Evolutionary conservation across 2,888 invertebrate species (phyloP).

Genomic region (Griposia aprilina): DNA sequence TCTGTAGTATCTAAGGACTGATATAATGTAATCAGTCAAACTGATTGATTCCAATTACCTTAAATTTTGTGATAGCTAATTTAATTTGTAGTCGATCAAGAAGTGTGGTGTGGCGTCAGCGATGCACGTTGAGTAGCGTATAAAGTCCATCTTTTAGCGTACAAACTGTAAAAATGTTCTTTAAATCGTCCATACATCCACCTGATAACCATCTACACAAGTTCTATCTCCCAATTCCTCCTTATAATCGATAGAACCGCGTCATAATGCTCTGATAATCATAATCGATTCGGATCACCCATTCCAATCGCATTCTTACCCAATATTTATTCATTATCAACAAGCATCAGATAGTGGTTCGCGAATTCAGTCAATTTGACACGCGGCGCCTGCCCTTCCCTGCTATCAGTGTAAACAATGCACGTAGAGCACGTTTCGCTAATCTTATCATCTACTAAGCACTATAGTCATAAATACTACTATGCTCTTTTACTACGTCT

Average conservation of each 20-base stretch:
- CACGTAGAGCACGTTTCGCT: conserved; percentile 41
- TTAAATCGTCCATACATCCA: neutral
- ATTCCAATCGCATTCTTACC: conserved; percentile 31
- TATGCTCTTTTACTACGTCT: conserved; percentile 30
- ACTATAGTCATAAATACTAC: conserved; percentile 31
- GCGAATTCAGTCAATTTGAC: conserved; percentile 7
- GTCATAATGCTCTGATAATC: conserved; percentile 40
- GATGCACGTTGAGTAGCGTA: neutral
- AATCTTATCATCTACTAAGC: conserved; percentile 40
- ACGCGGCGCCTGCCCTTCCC: conserved; percentile 19
- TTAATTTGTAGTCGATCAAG: neutral
- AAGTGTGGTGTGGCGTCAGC: no score
- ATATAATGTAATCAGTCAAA: neutral
- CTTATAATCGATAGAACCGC: conserved; percentile 7
- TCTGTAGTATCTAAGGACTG: neutral
- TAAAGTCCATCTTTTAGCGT: neutral
- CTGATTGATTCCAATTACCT: neutral
- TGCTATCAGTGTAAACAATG: conserved; percentile 43
- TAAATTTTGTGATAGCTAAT: neutral
- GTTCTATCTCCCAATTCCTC: neutral
- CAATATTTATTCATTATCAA: conserved; percentile 47
- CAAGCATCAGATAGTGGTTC: conserved; percentile 1
- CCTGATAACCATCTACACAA: neutral
- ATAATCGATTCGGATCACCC: conserved; percentile 12
- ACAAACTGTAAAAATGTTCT: neutral